Conservation (phyloP, 2,888 invertebrate genomes). For the Odontomyia ornata region DNA sequence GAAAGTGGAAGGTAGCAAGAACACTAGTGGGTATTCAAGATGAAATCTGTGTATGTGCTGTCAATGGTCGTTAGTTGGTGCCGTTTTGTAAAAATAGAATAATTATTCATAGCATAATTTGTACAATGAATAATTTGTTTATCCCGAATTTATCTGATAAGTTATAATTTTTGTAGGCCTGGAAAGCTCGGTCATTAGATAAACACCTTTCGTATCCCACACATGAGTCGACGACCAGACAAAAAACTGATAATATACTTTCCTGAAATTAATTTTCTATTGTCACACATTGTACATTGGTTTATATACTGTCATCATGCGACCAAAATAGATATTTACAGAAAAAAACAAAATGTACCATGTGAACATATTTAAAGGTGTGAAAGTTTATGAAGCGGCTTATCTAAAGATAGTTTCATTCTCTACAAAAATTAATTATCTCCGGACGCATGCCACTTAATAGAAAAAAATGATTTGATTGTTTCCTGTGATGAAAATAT, state of each 20-base stretch:
- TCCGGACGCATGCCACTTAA: not conserved
- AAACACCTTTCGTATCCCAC: not conserved
- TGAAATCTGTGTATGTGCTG: no score
- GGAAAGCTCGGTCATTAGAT: not conserved
- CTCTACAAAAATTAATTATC: not conserved
- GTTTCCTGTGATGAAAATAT: not conserved
- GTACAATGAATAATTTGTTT: not conserved
- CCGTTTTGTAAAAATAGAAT: not conserved
- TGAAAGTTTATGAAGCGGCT: not conserved
- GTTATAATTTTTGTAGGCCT: not conserved
- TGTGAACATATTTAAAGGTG: not conserved
- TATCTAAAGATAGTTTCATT: not conserved
- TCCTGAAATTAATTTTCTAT: constrained; percentile 6
- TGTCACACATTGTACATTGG: not conserved
- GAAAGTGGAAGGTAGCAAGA: constrained; percentile 29
- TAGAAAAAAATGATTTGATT: not conserved
- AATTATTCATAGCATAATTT: not conserved
- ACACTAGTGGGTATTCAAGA: constrained; percentile 21
- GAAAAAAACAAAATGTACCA: not conserved
- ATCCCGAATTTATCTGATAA: not conserved
- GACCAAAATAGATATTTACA: not conserved
- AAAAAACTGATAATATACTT: not conserved
- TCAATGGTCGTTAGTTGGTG: not conserved
- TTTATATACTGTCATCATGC: not conserved
- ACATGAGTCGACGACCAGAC: not conserved